Evolutionary conservation across 2,797 vertebrate species (phyloP).

Genomic region (Trachops cirrhosus): DNA sequence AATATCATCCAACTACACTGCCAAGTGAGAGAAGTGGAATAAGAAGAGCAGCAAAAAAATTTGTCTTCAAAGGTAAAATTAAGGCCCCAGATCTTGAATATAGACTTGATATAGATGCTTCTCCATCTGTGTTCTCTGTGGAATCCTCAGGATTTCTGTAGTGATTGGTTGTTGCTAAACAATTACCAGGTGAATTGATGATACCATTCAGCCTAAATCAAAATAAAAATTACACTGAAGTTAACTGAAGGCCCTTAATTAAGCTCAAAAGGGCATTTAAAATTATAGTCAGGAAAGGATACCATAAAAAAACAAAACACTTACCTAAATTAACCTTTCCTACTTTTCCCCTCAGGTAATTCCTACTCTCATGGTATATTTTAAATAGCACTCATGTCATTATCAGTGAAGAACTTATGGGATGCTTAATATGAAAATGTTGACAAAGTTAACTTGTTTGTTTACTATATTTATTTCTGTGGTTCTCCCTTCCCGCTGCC

Average conservation of each 20-base stretch:
- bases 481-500: too few relatives aligned
- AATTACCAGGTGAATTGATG: neutral
- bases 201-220: neutral
- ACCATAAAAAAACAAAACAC: neutral
- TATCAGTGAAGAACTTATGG: neutral
- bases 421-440: neutral
- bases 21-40: slow-evolving; percentile 84
- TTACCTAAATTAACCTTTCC: neutral
- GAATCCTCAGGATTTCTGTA: neutral
- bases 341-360: neutral
- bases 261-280: neutral
- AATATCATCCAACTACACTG: slow-evolving; percentile 82
- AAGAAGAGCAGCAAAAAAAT: slow-evolving; percentile 85
- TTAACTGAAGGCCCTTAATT: neutral
- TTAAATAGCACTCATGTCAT: neutral
- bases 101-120: neutral
- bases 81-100: neutral
- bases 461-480: neutral
- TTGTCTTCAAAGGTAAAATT: slow-evolving; percentile 82
- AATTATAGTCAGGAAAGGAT: neutral
- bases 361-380: neutral
- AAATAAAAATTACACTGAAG: neutral
- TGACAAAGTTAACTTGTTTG: neutral
- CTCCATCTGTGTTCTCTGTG: neutral
- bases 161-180: neutral